Percentiles rank a stretch among this genome's conserved stretches.
phyloP scores from a whole-genome alignment of 1,140 invertebrate genomes.

The Homarus americanus region DNA sequence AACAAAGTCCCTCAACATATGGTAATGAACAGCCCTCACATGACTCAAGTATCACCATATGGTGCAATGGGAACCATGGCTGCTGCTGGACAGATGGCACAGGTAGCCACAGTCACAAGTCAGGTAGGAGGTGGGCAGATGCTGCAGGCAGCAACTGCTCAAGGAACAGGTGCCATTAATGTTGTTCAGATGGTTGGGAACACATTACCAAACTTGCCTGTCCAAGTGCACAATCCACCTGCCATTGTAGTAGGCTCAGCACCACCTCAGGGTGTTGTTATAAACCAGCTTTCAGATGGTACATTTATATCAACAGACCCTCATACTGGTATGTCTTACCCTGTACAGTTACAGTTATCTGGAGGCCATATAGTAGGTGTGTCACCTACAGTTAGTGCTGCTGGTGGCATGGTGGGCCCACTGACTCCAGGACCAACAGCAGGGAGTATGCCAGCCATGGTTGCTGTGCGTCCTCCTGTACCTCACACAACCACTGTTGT shows the following conservation, averaged over 20 bases:
- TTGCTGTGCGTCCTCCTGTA: slow-evolving; percentile 69
- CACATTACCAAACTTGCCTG: slow-evolving; percentile 68
- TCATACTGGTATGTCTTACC: slow-evolving; percentile 73
- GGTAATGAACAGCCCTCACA: slow-evolving; percentile 71
- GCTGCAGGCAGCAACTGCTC: slow-evolving; percentile 68
- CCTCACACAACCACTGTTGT: slow-evolving; percentile 65
- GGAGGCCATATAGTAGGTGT: slow-evolving; percentile 73
- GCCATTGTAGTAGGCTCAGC: slow-evolving; percentile 71
- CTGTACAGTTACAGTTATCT: slow-evolving; percentile 72
- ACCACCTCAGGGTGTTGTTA: slow-evolving; percentile 70
- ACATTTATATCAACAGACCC: slow-evolving; percentile 75
- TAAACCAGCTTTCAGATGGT: slow-evolving; percentile 72
- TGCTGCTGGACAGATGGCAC: slow-evolving; percentile 67
- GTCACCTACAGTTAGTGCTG: slow-evolving; percentile 58
- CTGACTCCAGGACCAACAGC: slow-evolving; percentile 49
- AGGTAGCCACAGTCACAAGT: slow-evolving; percentile 67
- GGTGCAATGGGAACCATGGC: slow-evolving; percentile 63
- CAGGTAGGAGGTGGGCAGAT: slow-evolving; percentile 63
- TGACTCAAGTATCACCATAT: slow-evolving; percentile 72
- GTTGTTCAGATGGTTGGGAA: slow-evolving; percentile 75
- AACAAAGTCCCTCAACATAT: slow-evolving; percentile 72
- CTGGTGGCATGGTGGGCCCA: slow-evolving; percentile 52
- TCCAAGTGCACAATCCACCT: slow-evolving; percentile 70
- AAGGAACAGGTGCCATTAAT: slow-evolving; percentile 72
- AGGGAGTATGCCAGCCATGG: slow-evolving; percentile 65